phyloP scores from a whole-genome alignment of 2,113 vertebrate genomes.

The Carlito syrichta region DNA sequence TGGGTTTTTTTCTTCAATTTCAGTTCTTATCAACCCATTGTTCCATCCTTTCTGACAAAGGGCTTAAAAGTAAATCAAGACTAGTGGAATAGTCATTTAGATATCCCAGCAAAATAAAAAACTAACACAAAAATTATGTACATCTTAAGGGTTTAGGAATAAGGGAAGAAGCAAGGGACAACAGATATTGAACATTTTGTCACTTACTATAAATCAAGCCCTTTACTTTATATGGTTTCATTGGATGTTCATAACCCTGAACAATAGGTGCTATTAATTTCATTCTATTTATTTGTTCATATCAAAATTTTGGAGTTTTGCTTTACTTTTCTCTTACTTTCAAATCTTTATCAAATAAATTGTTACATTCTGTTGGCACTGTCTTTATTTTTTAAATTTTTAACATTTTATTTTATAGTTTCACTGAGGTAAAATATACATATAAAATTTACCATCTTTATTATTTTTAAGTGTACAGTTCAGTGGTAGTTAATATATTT shows the following conservation, averaged over 20 bases:
- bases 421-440: not conserved
- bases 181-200: not conserved
- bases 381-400: not conserved
- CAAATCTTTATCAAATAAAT: not conserved
- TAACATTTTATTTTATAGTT: no score
- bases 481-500: not conserved
- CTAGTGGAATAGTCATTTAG: not conserved
- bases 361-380: not conserved
- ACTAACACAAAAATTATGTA: not conserved
- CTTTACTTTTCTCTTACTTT: not conserved
- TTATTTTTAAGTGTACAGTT: not conserved
- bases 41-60: not conserved
- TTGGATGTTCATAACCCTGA: not conserved
- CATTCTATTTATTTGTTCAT: not conserved
- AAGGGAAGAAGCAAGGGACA: not conserved
- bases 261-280: not conserved
- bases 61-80: not conserved
- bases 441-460: not conserved
- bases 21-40: not conserved
- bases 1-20: not conserved
- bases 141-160: not conserved
- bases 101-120: not conserved
- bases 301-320: not conserved
- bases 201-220: not conserved
- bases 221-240: not conserved